Conservation (phyloP, 2,797 vertebrate genomes). For the Cuniculus paca region DNA sequence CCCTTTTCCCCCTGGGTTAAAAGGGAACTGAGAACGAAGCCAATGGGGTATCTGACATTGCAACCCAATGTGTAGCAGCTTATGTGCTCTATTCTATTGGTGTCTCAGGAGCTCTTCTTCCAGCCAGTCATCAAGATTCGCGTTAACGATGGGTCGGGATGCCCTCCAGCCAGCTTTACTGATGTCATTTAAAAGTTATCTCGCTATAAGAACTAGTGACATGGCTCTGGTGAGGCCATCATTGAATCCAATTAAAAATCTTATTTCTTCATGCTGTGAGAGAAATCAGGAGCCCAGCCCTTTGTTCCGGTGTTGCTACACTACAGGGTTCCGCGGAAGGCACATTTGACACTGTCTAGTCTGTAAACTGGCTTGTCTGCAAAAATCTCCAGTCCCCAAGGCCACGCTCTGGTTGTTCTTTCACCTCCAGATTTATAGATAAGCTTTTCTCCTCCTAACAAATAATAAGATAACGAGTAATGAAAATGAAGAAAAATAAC, state of each 20-base stretch:
- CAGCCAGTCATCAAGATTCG: not conserved
- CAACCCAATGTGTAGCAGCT: too few relatives aligned
- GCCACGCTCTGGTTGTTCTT: not conserved
- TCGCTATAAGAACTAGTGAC: not conserved
- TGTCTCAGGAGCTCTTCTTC: not conserved
- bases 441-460: not conserved
- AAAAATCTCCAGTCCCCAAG: not conserved
- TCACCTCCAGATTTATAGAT: not conserved
- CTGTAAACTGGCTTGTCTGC: not conserved
- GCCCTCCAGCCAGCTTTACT: not conserved
- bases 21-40: not conserved
- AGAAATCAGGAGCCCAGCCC: conserved; percentile 31
- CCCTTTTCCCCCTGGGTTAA: not conserved
- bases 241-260: conserved; percentile 74
- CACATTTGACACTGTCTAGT: not conserved
- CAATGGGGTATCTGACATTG: not conserved
- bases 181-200: conserved; percentile 19
- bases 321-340: not conserved
- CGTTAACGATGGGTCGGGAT: conserved; percentile 31
- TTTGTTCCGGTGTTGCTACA: not conserved
- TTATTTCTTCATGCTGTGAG: conserved; percentile 73
- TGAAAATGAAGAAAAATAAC: conserved; percentile 63
- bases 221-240: conserved; percentile 17
- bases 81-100: not conserved
- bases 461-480: conserved; percentile 58